A percentile compares a stretch with the other conserved stretches of the same genome.
These are phyloP conservation scores for Rhinichthys klamathensis DNA, from an alignment of 2,113 vertebrate species.

Conservation along the genomic window DNA sequence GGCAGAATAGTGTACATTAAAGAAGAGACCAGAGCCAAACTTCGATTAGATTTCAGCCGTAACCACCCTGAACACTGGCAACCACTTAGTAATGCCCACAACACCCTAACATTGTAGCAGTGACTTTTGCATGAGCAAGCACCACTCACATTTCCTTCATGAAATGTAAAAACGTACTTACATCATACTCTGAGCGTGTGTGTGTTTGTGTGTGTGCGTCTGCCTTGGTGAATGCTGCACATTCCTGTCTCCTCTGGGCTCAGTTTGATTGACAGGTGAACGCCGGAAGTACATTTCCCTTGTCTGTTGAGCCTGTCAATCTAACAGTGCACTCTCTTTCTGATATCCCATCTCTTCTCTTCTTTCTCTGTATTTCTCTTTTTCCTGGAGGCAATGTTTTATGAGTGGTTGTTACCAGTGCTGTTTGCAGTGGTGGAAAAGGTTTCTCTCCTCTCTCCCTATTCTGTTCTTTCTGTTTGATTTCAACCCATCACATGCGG, in stretches of 20 bases:
- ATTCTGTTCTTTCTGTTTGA: background rate
- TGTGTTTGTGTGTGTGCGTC: background rate
- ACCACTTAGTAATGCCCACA: background rate
- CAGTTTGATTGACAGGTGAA: slow-evolving; percentile 48
- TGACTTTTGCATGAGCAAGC: slow-evolving; percentile 7
- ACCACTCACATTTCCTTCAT: background rate
- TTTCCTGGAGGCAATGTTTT: slow-evolving; percentile 38
- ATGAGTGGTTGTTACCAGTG: background rate
- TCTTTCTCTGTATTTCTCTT: slow-evolving; percentile 29
- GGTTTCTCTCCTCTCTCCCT: background rate
- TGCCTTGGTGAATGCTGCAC: slow-evolving; percentile 9
- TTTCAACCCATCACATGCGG: background rate
- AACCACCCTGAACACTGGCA: background rate
- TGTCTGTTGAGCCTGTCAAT: slow-evolving; percentile 37
- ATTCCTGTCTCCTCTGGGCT: background rate
- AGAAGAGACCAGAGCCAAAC: background rate
- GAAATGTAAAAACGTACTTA: background rate
- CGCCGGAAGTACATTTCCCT: slow-evolving; percentile 19
- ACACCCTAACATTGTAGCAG: background rate
- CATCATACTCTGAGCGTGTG: slow-evolving; percentile 17
- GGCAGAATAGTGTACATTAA: background rate
- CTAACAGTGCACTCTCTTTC: background rate
- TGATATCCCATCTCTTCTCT: slow-evolving; percentile 1
- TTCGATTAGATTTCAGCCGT: background rate
- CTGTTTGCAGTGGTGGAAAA: slow-evolving; percentile 27